Percentiles rank a stretch among this genome's conserved stretches.
These are phyloP conservation scores for Scarus forsteni DNA, from an alignment of 2,797 vertebrate genomes.

Conservation along the genomic window DNA sequence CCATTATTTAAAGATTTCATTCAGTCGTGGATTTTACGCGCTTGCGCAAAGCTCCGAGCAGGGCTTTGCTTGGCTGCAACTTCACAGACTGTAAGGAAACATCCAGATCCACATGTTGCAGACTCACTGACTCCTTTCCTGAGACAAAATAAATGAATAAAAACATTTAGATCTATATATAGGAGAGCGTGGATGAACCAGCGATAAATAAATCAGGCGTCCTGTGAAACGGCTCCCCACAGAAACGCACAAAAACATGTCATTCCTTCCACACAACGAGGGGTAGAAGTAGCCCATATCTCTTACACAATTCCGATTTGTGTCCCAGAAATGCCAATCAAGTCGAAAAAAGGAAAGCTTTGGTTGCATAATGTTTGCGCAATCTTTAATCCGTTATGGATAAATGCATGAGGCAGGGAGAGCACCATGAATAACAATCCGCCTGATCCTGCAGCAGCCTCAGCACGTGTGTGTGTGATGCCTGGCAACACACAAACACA, in stretches of 20 bases:
- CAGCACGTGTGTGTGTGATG: constrained; percentile 47
- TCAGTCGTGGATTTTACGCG: constrained; percentile 32
- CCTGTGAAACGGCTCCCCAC: background rate
- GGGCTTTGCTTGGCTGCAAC: background rate
- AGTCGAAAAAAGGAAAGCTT: constrained; percentile 24
- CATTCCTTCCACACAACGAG: background rate
- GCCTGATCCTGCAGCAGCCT: constrained; percentile 41
- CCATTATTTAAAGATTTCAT: constrained; percentile 67
- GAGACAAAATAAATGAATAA: constrained; percentile 7
- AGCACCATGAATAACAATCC: constrained; percentile 50
- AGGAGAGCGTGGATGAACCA: constrained; percentile 5
- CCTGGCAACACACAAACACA: constrained; percentile 19
- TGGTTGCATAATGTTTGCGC: constrained; percentile 73
- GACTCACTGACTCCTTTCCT: background rate
- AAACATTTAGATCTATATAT: constrained; percentile 23
- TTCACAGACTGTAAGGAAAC: background rate
- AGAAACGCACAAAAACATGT: constrained; percentile 23
- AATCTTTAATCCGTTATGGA: constrained; percentile 75
- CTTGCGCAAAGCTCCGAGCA: constrained; percentile 34
- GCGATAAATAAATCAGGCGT: background rate
- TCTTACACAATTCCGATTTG: constrained; percentile 51
- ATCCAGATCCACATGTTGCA: constrained; percentile 18
- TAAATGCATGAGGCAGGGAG: constrained; percentile 63
- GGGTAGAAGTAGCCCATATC: constrained; percentile 37
- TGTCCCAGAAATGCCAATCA: constrained; percentile 77